Evolutionary conservation across 2,888 invertebrate species (phyloP).

Genomic region (Melinopterus prodromus): DNA sequence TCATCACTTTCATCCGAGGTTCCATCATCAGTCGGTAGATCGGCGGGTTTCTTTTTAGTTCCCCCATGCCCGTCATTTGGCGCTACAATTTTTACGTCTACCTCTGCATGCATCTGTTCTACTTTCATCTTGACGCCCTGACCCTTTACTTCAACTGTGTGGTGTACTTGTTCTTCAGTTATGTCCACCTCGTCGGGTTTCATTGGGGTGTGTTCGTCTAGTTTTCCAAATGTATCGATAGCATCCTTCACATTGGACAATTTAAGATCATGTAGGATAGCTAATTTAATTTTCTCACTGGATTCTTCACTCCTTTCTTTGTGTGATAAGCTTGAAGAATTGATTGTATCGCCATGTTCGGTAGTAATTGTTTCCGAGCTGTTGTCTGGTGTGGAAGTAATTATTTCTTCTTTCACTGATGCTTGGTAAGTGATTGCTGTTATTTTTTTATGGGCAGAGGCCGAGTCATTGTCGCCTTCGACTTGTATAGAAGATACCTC

Average conservation of each 20-base stretch:
- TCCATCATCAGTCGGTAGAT: neutral
- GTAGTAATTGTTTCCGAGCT: neutral
- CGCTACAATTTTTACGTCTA: neutral
- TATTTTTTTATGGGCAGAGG: neutral
- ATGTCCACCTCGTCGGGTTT: neutral
- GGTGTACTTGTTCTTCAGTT: neutral
- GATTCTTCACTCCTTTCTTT: neutral
- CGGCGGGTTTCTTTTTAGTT: neutral
- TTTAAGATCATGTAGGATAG: too few species aligned
- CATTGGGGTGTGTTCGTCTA: too few species aligned
- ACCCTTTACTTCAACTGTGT: neutral
- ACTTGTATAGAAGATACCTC: neutral
- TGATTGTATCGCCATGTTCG: neutral
- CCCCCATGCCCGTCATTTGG: neutral
- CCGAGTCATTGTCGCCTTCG: too few species aligned
- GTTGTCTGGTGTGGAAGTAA: neutral
- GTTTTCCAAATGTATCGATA: too few species aligned
- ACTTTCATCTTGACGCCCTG: neutral
- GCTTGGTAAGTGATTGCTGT: neutral
- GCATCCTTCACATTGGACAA: too few species aligned
- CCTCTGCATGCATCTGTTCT: neutral
- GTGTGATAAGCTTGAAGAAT: neutral
- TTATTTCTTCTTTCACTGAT: neutral
- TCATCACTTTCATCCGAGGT: neutral
- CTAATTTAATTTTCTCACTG: neutral